Base-by-base conservation (phyloP, 30 jellyfish, hydroid and myxozoan genomes). In the Clytia hemisphaerica region DNA sequence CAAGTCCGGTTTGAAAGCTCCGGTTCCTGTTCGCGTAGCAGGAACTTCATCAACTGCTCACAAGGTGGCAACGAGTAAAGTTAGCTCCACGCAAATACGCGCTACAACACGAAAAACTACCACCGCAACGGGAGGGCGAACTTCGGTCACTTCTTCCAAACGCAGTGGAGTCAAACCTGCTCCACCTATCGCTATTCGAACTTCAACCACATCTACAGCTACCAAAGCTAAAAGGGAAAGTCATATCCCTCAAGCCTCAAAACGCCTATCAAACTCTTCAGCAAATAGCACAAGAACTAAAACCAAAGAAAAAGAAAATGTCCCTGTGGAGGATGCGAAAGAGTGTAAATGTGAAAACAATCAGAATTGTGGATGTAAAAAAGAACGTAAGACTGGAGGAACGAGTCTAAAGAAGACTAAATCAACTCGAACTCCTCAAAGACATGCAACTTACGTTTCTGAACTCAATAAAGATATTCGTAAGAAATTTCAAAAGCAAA, bases 361-460 rank as follows among this genome's bases (percentile, higher is more conserved):
- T 0, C 19, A 31, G 42, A 57, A 57, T 22, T 57, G 70, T 31
- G 55, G 25, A 16, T 57, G 70, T 57, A 57, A 57, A 22, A 9
- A 46, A 2, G 60, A 46, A n/a, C 25, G 19, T 4, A 57, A 57
- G 16, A 25, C 37, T 31, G 70, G 70, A n/a, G 30, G 25, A 18
- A 2, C 2, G n/a, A 22, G 76, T 44, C 22, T 69, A 25, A 49
- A 69, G 58, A 79, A 86, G 45, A 69, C 92, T 74, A 89, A 89
- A 60, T 71, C 95, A 37, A 74, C 79, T 30, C 84, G 98, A 2
- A 61, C 51, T 6, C 98, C 94, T 3, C 66, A 88, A 22, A 59
- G 98, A 45, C 91, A 82, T 57, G 80, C 80, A 44, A 89, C 87
- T 28, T 89, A 89, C 60, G 98, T 89, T 26, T 76, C 94, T 4